phyloP scores from a whole-genome alignment of 2,888 invertebrate species.

The Plagodis pulveraria region DNA sequence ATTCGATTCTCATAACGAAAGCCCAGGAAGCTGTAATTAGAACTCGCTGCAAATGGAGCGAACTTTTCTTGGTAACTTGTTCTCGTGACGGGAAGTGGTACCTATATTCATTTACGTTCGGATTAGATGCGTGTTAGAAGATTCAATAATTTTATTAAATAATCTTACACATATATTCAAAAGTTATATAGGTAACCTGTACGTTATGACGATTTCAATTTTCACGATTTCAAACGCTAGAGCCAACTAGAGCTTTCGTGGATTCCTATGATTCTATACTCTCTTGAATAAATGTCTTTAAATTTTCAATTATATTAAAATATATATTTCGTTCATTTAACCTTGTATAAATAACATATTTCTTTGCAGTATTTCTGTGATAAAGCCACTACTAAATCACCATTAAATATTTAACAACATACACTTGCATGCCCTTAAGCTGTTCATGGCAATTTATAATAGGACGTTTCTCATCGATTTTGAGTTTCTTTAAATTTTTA shows the following conservation, averaged over 20 bases:
- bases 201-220: no score
- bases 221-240: no score
- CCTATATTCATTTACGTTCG: slow-evolving; percentile 8
- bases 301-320: no score
- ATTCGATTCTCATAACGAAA: slow-evolving; percentile 33
- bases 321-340: neutral
- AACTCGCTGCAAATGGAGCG: slow-evolving; percentile 14
- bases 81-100: slow-evolving; percentile 12
- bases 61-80: slow-evolving; percentile 9
- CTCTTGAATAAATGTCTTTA: no score
- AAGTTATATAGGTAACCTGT: no score
- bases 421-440: slow-evolving; percentile 54
- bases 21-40: slow-evolving; percentile 22
- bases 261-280: no score
- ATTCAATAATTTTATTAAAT: neutral
- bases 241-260: no score
- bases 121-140: slow-evolving; percentile 1
- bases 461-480: slow-evolving; percentile 28
- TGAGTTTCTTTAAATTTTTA: slow-evolving; percentile 13
- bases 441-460: slow-evolving; percentile 46
- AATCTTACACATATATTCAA: no score
- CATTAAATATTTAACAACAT: slow-evolving; percentile 69
- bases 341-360: slow-evolving; percentile 44
- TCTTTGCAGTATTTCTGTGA: slow-evolving; percentile 33
- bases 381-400: slow-evolving; percentile 42